Percentiles rank a stretch among this genome's conserved stretches.
Evolutionary conservation across 2,113 vertebrate species (phyloP).

Genomic region (Pycnonotus jocosus): DNA sequence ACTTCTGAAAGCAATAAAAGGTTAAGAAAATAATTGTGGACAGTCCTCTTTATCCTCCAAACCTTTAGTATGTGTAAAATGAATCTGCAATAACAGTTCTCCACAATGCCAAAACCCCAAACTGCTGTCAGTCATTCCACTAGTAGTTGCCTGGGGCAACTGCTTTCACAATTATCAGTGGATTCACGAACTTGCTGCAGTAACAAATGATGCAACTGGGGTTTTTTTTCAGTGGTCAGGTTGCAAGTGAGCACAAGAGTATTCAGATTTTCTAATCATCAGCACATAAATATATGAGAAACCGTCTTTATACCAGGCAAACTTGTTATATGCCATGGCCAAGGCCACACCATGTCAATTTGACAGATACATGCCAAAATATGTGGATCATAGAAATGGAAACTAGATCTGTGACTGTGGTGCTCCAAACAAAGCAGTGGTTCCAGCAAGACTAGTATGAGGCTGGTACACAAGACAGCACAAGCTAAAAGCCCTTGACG

Average conservation of each 20-base stretch:
- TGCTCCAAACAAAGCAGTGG: neutral
- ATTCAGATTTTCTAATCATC: neutral
- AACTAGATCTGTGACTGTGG: neutral
- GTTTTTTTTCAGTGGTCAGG: neutral
- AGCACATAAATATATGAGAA: neutral
- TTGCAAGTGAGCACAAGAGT: neutral
- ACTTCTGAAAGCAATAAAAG: neutral
- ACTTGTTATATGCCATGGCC: neutral
- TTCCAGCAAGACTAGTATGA: neutral
- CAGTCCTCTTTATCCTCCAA: neutral
- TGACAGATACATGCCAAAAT: neutral
- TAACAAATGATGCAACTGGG: neutral
- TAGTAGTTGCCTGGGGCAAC: conserved; percentile 26
- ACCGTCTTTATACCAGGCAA: neutral
- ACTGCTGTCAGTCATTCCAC: neutral
- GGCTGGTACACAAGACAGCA: neutral
- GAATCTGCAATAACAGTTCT: neutral
- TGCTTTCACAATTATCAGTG: conserved; percentile 2
- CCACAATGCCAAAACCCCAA: neutral
- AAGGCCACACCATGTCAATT: neutral
- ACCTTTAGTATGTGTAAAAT: neutral
- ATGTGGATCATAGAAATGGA: neutral
- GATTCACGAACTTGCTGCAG: neutral
- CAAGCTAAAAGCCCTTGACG: neutral
- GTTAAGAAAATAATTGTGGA: neutral